Evolutionary conservation across 2,797 vertebrate genomes (phyloP), one percentile per base, ranked within the genome.

Genomic region (Paratrypauchen microcephalus): DNA sequence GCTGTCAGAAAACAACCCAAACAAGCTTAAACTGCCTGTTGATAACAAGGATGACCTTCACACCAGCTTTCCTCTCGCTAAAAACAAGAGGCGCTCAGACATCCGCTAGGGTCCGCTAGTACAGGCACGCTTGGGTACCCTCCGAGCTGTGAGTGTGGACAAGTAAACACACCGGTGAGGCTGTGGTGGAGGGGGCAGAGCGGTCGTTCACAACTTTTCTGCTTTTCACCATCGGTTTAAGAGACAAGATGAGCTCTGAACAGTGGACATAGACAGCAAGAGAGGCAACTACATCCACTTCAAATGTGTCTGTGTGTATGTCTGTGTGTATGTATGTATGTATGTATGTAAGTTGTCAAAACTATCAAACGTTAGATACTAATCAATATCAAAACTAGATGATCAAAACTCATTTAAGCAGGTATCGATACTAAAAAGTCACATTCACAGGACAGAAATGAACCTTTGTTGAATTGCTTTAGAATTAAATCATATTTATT

Each of bases 201-300:
- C 5, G 1, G 19, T 39, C 36, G 12, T 39, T 39, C 36, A 39
- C 9, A 39, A 39, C 36, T 39, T 39, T 41, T 41, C 39, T 13
- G 39, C 12, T 41, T 13, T 66, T 79, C 74, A 68, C 84, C 75
- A 84, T 85, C 84, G 77, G 78, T 84, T 76, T 71, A 28, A 55
- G 72, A 72, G 64, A 62, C 65, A 73, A 73, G 84, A 85, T 87
- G 79, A 83, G 71, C 74, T 68, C 70, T 71, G 78, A 70, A 11
- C 65, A 72, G 75, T 54, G 52, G 50, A 45, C 24, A 67, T 0
- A 19, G 18, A 48, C 45, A 45, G 45, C 4, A 15, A 47, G 77
- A 39, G 48, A 68, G 57, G 60, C 70, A 77, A 71, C 54, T 58
- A 57, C 56, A 72, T 13, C 5, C 1, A 32, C 30, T 32, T 7